Conservation (phyloP, 1,140 invertebrate species). For the Tachypleus tridentatus region DNA sequence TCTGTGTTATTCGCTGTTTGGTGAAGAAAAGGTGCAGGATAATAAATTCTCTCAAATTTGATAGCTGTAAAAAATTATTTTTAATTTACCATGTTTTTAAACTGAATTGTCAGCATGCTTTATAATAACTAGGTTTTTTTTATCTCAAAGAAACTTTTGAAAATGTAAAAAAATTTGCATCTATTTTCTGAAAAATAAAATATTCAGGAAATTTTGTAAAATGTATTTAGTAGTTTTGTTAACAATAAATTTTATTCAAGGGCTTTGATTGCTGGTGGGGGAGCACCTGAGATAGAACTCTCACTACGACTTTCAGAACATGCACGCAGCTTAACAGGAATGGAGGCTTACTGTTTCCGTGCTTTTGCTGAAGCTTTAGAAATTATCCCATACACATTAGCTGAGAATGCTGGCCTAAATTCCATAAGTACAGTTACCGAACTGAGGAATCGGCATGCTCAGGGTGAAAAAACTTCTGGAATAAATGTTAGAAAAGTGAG, state of each 20-base stretch:
- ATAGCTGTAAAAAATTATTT: too few species aligned
- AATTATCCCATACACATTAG: constrained; percentile 92
- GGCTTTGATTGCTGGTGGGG: constrained; percentile 85
- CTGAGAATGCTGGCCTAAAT: constrained; percentile 99
- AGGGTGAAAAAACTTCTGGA: constrained; percentile 66
- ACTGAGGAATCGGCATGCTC: constrained; percentile 82
- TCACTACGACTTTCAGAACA: constrained; percentile 68
- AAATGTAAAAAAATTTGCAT: too few species aligned
- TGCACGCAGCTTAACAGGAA: constrained; percentile 71
- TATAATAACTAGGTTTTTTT: too few species aligned
- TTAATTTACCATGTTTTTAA: too few species aligned
- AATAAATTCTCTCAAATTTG: too few species aligned
- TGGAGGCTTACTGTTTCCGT: constrained; percentile 82
- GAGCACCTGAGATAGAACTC: constrained; percentile 92
- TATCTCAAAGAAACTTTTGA: too few species aligned
- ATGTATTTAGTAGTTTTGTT: not conserved
- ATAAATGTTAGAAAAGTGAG: constrained; percentile 81
- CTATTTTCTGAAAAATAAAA: too few species aligned
- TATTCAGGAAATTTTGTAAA: too few species aligned
- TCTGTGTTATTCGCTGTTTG: constrained; percentile 94
- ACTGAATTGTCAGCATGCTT: too few species aligned
- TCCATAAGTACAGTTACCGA: constrained; percentile 96
- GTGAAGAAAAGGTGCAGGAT: constrained; percentile 65
- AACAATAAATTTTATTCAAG: constrained; percentile 29
- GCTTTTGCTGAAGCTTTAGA: constrained; percentile 94